Evolutionary conservation across 2,797 vertebrate genomes (phyloP).

Genomic region (Neoniphon sammara): DNA sequence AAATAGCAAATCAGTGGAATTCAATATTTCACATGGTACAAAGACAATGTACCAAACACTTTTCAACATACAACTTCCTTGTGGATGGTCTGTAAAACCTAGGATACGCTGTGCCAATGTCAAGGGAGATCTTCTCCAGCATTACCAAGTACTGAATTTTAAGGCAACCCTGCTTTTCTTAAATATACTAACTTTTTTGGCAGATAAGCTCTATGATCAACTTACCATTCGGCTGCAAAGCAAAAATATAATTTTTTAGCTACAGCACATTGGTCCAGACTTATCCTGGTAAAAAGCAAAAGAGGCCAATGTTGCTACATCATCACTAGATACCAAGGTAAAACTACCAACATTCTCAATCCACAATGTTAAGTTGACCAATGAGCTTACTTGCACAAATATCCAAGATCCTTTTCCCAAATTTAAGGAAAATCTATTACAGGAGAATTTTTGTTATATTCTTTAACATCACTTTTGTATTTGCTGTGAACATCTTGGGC

Average conservation of each 20-base stretch:
- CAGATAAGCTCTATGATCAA: conserved; percentile 28
- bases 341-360: conserved; percentile 13
- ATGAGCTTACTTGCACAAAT: conserved; percentile 33
- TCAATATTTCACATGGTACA: conserved; percentile 50
- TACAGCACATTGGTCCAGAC: background rate
- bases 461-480: conserved; percentile 17
- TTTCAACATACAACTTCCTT: conserved; percentile 9
- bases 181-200: conserved; percentile 29
- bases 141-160: conserved; percentile 61
- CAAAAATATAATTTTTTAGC: background rate
- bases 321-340: background rate
- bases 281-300: conserved; percentile 1
- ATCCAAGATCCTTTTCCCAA: conserved; percentile 6
- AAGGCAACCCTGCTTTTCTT: conserved; percentile 70
- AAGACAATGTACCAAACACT: conserved; percentile 38
- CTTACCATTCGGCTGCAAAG: background rate
- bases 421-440: conserved; percentile 4
- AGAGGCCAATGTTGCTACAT: conserved; percentile 19
- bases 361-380: conserved; percentile 17
- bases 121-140: conserved; percentile 19
- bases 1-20: conserved; percentile 32
- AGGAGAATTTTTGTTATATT: conserved; percentile 28
- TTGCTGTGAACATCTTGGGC: conserved; percentile 6
- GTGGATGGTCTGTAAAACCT: conserved; percentile 21
- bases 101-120: conserved; percentile 4